Conservation (phyloP, 2,797 vertebrate species). For the Gastrophryne carolinensis region DNA sequence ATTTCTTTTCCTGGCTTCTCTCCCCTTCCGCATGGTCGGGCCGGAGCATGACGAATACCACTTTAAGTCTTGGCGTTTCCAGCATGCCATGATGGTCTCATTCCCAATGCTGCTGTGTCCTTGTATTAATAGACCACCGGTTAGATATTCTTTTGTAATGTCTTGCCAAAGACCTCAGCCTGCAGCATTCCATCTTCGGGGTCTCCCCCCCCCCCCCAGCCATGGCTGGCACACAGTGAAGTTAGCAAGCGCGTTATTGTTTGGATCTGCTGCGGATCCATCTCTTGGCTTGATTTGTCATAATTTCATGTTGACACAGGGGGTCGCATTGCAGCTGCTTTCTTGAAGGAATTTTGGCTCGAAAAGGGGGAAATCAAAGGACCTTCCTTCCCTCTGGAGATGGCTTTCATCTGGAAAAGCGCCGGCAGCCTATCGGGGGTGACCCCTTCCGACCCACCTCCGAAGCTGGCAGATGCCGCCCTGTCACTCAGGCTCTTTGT, state of each 20-base stretch:
- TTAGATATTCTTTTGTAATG: conserved; percentile 24
- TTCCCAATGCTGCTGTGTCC: neutral
- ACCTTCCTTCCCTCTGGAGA: conserved; percentile 1
- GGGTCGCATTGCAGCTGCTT: conserved; percentile 59
- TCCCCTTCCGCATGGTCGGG: conserved; percentile 35
- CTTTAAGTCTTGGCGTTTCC: conserved; percentile 4
- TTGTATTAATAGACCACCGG: conserved; percentile 11
- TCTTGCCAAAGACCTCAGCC: conserved; percentile 6
- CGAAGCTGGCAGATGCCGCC: conserved; percentile 40
- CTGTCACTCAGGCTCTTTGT: conserved; percentile 39
- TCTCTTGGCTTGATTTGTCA: conserved; percentile 56
- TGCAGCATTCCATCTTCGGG: conserved; percentile 19
- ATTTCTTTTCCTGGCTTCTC: conserved; percentile 28
- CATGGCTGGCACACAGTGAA: neutral
- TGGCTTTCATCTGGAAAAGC: conserved; percentile 31
- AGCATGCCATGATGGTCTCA: conserved; percentile 25
- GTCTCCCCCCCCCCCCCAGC: neutral
- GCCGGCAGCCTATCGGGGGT: neutral
- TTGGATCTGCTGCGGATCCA: conserved; percentile 54
- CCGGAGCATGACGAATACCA: conserved; percentile 41
- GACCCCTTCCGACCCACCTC: neutral
- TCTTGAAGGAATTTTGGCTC: conserved; percentile 58
- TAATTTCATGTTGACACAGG: conserved; percentile 60
- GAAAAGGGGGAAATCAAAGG: conserved; percentile 18
- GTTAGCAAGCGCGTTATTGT: conserved; percentile 49